These are phyloP conservation scores for Thecophora atra DNA, from an alignment of 2,888 invertebrate species.

Conservation along the genomic window DNA sequence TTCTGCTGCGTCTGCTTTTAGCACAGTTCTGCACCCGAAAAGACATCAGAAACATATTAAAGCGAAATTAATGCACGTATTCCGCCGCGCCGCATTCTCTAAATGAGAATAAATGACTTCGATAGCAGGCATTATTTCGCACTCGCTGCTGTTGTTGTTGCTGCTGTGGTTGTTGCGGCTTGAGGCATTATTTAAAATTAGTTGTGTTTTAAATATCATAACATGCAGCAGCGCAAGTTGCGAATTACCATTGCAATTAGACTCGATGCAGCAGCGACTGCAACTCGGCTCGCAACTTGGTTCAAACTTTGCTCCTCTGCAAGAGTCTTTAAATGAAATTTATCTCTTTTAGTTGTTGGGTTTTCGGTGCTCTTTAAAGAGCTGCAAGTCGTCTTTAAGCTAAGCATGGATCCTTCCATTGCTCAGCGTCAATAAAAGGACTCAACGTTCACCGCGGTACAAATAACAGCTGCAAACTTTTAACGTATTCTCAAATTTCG, in stretches of 20 bases:
- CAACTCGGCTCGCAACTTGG: neutral
- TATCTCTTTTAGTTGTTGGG: too few species aligned
- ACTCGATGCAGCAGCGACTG: neutral
- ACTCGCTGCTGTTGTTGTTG: neutral
- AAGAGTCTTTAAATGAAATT: too few species aligned
- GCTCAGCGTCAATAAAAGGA: too few species aligned
- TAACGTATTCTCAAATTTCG: too few species aligned
- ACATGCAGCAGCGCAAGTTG: neutral
- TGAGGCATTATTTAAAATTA: slow-evolving; percentile 9
- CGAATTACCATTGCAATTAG: slow-evolving; percentile 12
- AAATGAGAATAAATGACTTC: slow-evolving; percentile 26
- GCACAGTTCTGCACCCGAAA: slow-evolving; percentile 15
- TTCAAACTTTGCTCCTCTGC: neutral
- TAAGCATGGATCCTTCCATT: too few species aligned
- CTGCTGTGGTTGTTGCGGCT: slow-evolving; percentile 11
- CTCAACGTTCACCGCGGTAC: too few species aligned
- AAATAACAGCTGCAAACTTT: too few species aligned
- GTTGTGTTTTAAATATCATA: neutral
- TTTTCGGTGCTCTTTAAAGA: too few species aligned
- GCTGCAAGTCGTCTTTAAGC: too few species aligned
- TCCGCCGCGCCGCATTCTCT: neutral
- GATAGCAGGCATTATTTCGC: neutral
- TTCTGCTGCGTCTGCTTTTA: neutral
- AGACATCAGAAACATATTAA: slow-evolving; percentile 33
- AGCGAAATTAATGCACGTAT: slow-evolving; percentile 6